A percentile compares a stretch with the other conserved stretches of the same genome.
These are phyloP conservation scores for Diabrotica balteata DNA, from an alignment of 2,888 invertebrate species.

Conservation along the genomic window DNA sequence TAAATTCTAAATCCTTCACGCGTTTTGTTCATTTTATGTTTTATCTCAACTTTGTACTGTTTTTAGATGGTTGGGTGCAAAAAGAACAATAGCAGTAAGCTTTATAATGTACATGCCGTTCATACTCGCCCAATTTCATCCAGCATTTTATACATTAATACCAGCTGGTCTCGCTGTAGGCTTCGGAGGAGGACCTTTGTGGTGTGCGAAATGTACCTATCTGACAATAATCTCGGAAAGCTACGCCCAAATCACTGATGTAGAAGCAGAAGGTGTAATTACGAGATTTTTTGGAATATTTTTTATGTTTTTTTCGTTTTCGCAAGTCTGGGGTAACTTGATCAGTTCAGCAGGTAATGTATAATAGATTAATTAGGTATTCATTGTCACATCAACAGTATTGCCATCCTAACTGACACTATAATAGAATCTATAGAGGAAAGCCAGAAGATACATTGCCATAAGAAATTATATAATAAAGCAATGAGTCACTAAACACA, in stretches of 20 bases:
- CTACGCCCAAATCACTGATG: constrained; percentile 75
- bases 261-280: constrained; percentile 78
- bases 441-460: no score
- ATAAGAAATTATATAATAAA: no score
- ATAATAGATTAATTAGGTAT: constrained; percentile 10
- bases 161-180: constrained; percentile 86
- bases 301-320: constrained; percentile 95
- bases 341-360: constrained; percentile 79
- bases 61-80: constrained; percentile 85
- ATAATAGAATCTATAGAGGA: no score
- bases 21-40: no score
- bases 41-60: background rate
- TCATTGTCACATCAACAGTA: no score
- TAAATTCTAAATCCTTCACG: no score
- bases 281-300: constrained; percentile 94
- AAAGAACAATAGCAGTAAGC: constrained; percentile 85
- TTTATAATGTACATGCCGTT: constrained; percentile 92
- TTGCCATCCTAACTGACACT: no score
- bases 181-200: constrained; percentile 89
- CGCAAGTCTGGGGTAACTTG: constrained; percentile 95
- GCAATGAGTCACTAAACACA: no score
- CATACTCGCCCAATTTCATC: constrained; percentile 89
- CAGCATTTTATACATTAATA: constrained; percentile 82
- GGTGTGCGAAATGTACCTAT: constrained; percentile 96
- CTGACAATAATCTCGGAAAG: constrained; percentile 84